Evolutionary conservation across 2,113 vertebrate species (phyloP).

Genomic region (Parotia lawesii): DNA sequence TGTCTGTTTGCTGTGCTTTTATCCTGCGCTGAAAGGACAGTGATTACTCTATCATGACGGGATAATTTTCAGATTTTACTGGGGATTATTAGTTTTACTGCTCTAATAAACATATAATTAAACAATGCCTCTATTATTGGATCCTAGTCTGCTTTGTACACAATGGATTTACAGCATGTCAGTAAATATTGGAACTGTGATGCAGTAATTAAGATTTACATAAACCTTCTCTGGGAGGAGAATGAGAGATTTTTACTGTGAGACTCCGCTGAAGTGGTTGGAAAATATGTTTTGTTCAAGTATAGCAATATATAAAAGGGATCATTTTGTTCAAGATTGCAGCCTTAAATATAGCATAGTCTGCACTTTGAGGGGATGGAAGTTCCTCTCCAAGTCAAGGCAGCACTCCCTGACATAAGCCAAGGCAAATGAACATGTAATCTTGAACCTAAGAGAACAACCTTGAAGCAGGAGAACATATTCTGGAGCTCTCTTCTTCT

Average conservation of each 20-base stretch:
- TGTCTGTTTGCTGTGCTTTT: conserved; percentile 2
- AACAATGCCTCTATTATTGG: conserved; percentile 45
- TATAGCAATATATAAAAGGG: not conserved
- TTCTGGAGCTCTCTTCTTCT: not conserved
- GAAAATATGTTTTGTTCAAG: not conserved
- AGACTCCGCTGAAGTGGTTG: not conserved
- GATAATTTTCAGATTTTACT: conserved; percentile 59
- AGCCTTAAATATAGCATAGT: not conserved
- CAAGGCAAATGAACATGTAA: not conserved
- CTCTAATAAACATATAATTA: conserved; percentile 64
- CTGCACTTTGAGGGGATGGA: not conserved
- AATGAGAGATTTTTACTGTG: not conserved
- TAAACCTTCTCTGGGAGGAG: conserved; percentile 19
- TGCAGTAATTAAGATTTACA: conserved; percentile 57
- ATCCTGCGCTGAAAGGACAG: not conserved
- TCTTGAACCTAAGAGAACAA: conserved; percentile 1
- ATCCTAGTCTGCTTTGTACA: conserved; percentile 40
- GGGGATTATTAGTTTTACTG: conserved; percentile 65
- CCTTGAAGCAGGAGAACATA: not conserved
- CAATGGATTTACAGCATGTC: conserved; percentile 41
- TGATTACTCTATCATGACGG: conserved; percentile 23
- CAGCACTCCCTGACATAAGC: not conserved
- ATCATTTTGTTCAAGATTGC: not conserved
- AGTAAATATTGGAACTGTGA: conserved; percentile 49
- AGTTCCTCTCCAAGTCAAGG: not conserved